Percentiles rank a stretch among this genome's conserved stretches.
Conservation (phyloP, 1,140 invertebrate genomes). For the Bombus confusus region DNA sequence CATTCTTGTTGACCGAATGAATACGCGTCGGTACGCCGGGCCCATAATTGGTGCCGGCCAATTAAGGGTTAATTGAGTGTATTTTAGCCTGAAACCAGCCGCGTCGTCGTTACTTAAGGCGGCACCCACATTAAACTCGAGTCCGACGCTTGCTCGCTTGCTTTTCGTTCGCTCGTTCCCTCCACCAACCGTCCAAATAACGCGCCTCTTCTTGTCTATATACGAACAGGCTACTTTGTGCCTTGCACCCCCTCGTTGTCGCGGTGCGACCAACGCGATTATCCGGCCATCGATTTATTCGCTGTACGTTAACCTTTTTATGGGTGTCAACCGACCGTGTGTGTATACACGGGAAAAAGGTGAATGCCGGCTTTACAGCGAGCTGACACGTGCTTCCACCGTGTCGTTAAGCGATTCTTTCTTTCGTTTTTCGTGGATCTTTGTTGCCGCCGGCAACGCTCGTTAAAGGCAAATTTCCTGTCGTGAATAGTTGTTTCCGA, state of each 20-base stretch:
- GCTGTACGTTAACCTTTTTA: conserved; percentile 23
- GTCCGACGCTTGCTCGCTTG: neutral
- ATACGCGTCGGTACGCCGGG: conserved; percentile 64
- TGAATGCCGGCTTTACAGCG: conserved; percentile 1
- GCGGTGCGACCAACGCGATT: neutral
- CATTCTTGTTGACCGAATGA: conserved; percentile 69
- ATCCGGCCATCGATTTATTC: conserved; percentile 37
- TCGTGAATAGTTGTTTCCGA: neutral
- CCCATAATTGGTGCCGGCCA: conserved; percentile 66
- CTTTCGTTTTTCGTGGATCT: no score
- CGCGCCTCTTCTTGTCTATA: neutral
- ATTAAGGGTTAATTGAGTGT: conserved; percentile 71
- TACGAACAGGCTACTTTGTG: neutral
- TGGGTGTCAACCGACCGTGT: neutral
- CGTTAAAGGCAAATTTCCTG: neutral
- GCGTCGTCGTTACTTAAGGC: conserved; percentile 63
- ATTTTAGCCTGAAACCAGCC: conserved; percentile 68
- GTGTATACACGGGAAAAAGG: neutral
- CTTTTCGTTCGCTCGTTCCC: neutral
- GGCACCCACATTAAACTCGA: conserved; percentile 54
- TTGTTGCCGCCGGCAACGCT: neutral
- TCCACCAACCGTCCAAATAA: conserved; percentile 20
- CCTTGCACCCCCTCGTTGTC: neutral
- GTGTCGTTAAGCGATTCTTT: conserved; percentile 10
- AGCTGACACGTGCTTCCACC: conserved; percentile 16